Evolutionary conservation across 2,797 vertebrate genomes (phyloP).

Genomic region (Enteromius radiatus): DNA sequence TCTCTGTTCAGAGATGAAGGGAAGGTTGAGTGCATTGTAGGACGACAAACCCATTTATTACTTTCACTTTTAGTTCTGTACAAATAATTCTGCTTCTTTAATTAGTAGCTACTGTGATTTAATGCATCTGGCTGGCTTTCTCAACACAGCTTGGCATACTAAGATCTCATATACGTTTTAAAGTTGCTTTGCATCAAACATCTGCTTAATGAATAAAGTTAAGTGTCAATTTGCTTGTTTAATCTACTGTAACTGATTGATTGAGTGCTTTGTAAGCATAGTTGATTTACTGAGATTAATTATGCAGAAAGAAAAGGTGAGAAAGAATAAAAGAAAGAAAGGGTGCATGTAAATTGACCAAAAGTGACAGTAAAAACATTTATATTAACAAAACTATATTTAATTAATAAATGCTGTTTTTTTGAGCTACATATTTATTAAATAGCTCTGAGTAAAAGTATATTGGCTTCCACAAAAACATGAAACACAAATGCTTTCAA

Average conservation of each 20-base stretch:
- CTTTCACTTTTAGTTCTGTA: background rate
- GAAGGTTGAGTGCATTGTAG: background rate
- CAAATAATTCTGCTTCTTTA: background rate
- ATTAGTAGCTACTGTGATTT: background rate
- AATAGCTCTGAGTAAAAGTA: background rate
- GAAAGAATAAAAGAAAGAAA: background rate
- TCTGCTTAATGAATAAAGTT: background rate
- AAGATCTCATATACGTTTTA: background rate
- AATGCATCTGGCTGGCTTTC: background rate
- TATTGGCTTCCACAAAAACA: background rate
- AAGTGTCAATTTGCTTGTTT: background rate
- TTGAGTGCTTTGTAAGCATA: background rate
- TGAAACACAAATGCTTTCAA: background rate
- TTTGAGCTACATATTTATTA: background rate
- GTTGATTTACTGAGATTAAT: background rate
- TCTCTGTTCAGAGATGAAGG: conserved; percentile 9
- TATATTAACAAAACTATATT: background rate
- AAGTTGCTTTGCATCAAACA: conserved; percentile 3
- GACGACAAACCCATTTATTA: background rate
- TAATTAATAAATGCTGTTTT: background rate
- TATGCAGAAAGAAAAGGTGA: background rate
- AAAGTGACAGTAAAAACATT: background rate
- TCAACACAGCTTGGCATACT: background rate
- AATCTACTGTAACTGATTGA: background rate
- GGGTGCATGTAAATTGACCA: background rate